phyloP scores from a whole-genome alignment of 2,888 invertebrate genomes.

The Diarsia brunnea region DNA sequence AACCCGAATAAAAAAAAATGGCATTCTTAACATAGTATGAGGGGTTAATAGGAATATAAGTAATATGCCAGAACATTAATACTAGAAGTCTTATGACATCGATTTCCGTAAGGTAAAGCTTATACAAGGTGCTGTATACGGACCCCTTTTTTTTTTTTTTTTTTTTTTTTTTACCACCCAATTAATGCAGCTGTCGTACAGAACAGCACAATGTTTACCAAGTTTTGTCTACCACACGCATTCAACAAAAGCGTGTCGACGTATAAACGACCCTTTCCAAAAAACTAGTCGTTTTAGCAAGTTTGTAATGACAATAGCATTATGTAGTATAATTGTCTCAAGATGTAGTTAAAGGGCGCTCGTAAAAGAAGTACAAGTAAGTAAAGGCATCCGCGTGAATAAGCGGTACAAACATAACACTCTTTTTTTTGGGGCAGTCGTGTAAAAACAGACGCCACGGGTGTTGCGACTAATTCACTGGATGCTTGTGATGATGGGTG shows the following conservation, averaged over 20 bases:
- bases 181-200: constrained; percentile 30
- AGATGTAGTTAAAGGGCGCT: constrained; percentile 50
- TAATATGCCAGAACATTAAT: background rate
- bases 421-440: no score
- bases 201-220: constrained; percentile 4
- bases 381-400: constrained; percentile 72
- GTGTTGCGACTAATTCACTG: constrained; percentile 76
- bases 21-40: background rate
- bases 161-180: no score
- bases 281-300: constrained; percentile 30
- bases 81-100: background rate
- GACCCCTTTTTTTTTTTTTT: no score
- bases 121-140: background rate
- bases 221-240: background rate
- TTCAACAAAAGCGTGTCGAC: constrained; percentile 12
- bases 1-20: no score
- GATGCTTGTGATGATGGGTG: constrained; percentile 65
- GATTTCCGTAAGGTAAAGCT: background rate
- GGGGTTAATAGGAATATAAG: background rate
- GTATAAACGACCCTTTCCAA: constrained; percentile 26
- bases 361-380: constrained; percentile 65
- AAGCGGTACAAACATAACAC: constrained; percentile 74
- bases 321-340: constrained; percentile 64
- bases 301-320: constrained; percentile 48
- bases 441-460: constrained; percentile 80